Evolutionary conservation across 2,113 vertebrate species (phyloP).

Genomic region (Rhynchopsitta pachyrhyncha): DNA sequence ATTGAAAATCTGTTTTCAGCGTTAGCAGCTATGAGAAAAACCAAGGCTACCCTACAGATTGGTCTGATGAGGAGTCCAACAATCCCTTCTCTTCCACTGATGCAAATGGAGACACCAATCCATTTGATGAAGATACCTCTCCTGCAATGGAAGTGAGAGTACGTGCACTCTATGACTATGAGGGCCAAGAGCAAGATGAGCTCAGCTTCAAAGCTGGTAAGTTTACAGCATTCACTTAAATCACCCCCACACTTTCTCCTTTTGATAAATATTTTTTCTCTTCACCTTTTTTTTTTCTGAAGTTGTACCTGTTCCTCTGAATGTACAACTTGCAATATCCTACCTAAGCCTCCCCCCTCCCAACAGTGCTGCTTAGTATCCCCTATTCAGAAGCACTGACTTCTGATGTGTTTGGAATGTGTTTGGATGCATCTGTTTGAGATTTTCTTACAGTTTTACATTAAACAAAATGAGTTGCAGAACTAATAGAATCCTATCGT

Average conservation of each 20-base stretch:
- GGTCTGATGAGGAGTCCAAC: conserved; percentile 90
- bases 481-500: neutral
- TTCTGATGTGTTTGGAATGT: neutral
- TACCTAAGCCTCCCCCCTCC: neutral
- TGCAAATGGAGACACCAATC: conserved; percentile 89
- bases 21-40: conserved; percentile 87
- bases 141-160: conserved; percentile 84
- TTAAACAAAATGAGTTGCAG: neutral
- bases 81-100: conserved; percentile 89
- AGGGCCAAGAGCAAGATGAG: conserved; percentile 96
- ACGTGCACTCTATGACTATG: conserved; percentile 92
- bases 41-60: conserved; percentile 80
- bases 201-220: conserved; percentile 95
- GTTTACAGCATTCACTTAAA: neutral
- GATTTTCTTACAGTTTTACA: neutral
- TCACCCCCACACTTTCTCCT: neutral
- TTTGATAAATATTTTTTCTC: neutral
- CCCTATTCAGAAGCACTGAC: neutral
- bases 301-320: neutral
- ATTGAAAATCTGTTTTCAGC: conserved; percentile 55
- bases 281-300: neutral
- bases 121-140: conserved; percentile 88
- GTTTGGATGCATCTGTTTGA: neutral
- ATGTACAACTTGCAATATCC: neutral
- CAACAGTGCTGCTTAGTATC: neutral